These are phyloP conservation scores for Pseudolycoriella hygida DNA, from an alignment of 2,888 invertebrate species.

Conservation along the genomic window DNA sequence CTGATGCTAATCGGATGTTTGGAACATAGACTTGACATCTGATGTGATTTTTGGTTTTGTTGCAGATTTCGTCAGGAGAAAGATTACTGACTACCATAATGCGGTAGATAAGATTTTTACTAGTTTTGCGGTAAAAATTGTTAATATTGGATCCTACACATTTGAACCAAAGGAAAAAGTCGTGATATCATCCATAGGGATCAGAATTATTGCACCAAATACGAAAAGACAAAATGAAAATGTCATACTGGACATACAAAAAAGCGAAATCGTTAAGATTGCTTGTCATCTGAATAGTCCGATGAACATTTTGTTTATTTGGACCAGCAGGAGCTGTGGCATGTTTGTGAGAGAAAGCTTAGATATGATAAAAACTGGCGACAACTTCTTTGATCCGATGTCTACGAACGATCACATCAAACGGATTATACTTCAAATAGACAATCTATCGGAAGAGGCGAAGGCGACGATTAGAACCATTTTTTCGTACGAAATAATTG, in stretches of 20 bases:
- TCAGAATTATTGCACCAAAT: constrained; percentile 41
- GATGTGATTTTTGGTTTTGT: constrained; percentile 9
- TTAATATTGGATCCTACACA: constrained; percentile 73
- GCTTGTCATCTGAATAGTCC: constrained; percentile 59
- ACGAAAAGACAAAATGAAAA: constrained; percentile 33
- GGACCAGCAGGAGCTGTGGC: constrained; percentile 50
- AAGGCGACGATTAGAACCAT: constrained; percentile 44
- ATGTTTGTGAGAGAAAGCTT: constrained; percentile 47
- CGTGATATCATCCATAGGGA: constrained; percentile 36
- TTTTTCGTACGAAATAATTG: constrained; percentile 38
- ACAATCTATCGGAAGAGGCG: constrained; percentile 45
- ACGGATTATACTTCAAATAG: constrained; percentile 60
- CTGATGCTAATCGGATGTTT: no score
- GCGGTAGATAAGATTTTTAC: constrained; percentile 32
- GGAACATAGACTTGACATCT: no score
- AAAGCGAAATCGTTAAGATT: constrained; percentile 52
- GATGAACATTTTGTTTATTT: constrained; percentile 65
- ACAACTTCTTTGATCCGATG: constrained; percentile 41
- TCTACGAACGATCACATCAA: constrained; percentile 48
- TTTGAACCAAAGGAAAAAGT: constrained; percentile 55
- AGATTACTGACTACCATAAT: constrained; percentile 30
- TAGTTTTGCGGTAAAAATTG: constrained; percentile 27
- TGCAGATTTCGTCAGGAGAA: constrained; percentile 37
- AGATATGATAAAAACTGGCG: constrained; percentile 38
- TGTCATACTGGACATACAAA: constrained; percentile 47